A percentile compares a stretch with the other conserved stretches of the same genome.
Evolutionary conservation across 1,140 invertebrate species (phyloP).

Genomic region (Leguminivora glycinivorella): DNA sequence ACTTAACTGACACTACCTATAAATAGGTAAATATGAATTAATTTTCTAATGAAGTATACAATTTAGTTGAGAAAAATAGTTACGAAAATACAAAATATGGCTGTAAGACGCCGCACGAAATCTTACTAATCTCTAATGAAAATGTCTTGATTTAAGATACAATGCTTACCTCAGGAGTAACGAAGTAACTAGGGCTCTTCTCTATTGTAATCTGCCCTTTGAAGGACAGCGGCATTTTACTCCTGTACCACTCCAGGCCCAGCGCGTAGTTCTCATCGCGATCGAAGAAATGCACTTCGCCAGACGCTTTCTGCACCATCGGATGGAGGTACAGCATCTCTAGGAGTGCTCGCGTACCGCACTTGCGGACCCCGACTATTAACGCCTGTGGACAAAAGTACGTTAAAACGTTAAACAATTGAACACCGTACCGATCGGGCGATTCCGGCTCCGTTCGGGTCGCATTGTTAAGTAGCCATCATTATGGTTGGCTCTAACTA

Average conservation of each 20-base stretch:
- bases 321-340: conserved; percentile 97
- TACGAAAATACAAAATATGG: too few relatives aligned
- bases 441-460: too few relatives aligned
- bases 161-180: conserved; percentile 92
- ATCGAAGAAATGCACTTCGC: conserved; percentile 97
- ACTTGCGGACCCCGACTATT: conserved; percentile 96
- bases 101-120: too few relatives aligned
- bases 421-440: too few relatives aligned
- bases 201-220: conserved; percentile 96
- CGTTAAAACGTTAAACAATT: neutral
- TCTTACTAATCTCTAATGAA: too few relatives aligned
- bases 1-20: too few relatives aligned
- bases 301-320: conserved; percentile 93
- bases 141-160: neutral
- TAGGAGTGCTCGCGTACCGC: conserved; percentile 94
- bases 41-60: too few relatives aligned
- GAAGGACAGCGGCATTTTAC: conserved; percentile 95
- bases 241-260: conserved; percentile 95
- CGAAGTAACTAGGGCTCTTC: conserved; percentile 98
- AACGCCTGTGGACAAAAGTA: conserved; percentile 85
- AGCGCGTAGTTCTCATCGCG: conserved; percentile 93
- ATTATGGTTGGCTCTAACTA: too few relatives aligned
- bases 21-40: too few relatives aligned
- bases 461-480: too few relatives aligned
- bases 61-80: too few relatives aligned